Evolutionary conservation across 2,888 invertebrate genomes (phyloP), one percentile per base, ranked within the genome.

Genomic region (Pilophorus perplexus): DNA sequence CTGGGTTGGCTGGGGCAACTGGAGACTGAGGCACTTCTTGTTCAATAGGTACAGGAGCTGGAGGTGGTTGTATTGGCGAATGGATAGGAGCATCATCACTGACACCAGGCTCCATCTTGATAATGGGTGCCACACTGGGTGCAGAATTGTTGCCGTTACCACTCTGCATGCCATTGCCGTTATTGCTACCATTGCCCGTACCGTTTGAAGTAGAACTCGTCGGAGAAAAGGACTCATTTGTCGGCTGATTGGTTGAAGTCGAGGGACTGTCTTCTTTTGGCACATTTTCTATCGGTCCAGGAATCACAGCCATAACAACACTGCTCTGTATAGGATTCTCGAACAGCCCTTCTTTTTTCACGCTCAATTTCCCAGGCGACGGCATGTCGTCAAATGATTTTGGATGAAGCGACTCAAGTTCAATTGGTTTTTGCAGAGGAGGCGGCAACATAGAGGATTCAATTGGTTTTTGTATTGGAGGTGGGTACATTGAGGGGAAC

Each of bases 101-200:
- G 16, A 68, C 33, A 23, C 70, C 71, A 28, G 71, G 70, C 65
- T 72, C 72, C 2, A 70, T 42, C 59, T 70, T 70, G 18, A 69
- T 68, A 33, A 66, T 23, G 69, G 74, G 68, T 73, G 72, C 73
- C 75, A 71, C 73, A n/a, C n/a, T n/a, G 69, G 76, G 72, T 66
- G 73, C 55, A 72, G 74, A 68, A 27, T 76, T 75, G 27, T 40
- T 46, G 50, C 27, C 38, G 27, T 14, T 38, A 42, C 60, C 57
- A 16, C 28, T 40, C n/a, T n/a, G n/a, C 72, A 74, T 68, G 25
- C 76, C 75, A 37, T 40, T 46, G 50, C 27, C 38, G 27, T 14
- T 38, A 42, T 66, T 64, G 12, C 28, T 40, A 59, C 44, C 46
- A 42, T 50, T 68, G 18, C 60, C 50, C 18, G 60, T 52, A 10